These are phyloP conservation scores for Sepiola atlantica DNA, from an alignment of 2,888 invertebrate species.

Conservation along the genomic window DNA sequence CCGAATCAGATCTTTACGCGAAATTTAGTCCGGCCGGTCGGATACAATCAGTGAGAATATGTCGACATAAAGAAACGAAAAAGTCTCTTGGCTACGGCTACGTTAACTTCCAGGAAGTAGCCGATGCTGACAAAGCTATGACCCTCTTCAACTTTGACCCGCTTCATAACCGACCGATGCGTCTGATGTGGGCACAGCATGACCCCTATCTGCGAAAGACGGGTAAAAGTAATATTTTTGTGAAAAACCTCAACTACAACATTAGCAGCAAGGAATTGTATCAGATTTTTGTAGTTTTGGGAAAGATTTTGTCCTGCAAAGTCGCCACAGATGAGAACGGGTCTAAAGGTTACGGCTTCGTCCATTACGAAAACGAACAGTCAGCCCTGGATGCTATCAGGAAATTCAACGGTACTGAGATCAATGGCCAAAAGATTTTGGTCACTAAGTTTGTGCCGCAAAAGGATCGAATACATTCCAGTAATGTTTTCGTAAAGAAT, in stretches of 20 bases:
- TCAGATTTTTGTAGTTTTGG: neutral
- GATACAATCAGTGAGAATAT: conserved; percentile 14
- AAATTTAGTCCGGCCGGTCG: neutral
- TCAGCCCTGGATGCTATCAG: neutral
- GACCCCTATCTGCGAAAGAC: neutral
- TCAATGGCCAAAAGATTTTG: neutral
- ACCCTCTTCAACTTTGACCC: conserved; percentile 9
- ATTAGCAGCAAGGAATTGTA: conserved; percentile 32
- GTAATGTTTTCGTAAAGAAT: neutral
- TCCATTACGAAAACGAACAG: neutral
- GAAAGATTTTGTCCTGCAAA: neutral
- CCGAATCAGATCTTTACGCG: neutral
- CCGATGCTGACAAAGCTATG: neutral
- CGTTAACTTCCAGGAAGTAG: neutral
- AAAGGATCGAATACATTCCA: neutral
- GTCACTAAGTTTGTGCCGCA: neutral
- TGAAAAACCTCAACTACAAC: neutral
- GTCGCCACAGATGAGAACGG: neutral
- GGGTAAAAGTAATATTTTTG: neutral
- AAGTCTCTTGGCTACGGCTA: neutral
- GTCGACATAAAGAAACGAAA: neutral
- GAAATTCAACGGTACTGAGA: neutral
- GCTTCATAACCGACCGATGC: neutral
- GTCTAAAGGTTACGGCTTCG: neutral
- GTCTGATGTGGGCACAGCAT: neutral